These are phyloP conservation scores for Ctenomys sociabilis DNA, from an alignment of 2,113 vertebrate genomes.

Conservation along the genomic window DNA sequence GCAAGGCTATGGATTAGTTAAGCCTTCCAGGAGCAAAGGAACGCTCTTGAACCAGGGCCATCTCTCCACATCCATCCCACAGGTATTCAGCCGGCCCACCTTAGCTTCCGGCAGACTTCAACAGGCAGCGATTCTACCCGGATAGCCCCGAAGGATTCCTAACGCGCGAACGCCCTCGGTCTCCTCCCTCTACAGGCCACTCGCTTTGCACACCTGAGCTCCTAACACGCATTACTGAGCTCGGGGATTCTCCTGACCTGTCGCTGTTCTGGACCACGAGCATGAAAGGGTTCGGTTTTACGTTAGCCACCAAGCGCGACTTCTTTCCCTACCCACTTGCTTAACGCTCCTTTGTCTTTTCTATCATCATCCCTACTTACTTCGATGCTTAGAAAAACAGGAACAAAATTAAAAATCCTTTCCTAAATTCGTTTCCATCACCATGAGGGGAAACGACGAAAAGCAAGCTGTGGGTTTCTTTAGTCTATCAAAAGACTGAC, in stretches of 20 bases:
- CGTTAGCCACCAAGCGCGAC: background rate
- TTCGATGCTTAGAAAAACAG: background rate
- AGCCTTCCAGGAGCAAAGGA: background rate
- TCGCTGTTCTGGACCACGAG: background rate
- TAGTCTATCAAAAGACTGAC: background rate
- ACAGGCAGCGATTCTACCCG: background rate
- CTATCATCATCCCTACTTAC: background rate
- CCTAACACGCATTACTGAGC: background rate
- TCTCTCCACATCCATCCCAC: background rate
- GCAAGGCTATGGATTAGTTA: background rate
- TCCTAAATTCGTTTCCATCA: background rate
- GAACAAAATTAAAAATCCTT: background rate
- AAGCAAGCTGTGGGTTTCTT: background rate
- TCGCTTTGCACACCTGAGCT: background rate
- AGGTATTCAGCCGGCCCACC: background rate
- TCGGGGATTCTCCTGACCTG: background rate
- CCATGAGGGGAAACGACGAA: slow-evolving; percentile 1
- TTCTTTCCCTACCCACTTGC: background rate
- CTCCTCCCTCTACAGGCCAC: background rate
- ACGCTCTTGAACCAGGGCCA: background rate
- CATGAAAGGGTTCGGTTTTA: background rate
- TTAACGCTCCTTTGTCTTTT: background rate
- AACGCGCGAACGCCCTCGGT: background rate
- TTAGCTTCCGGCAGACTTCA: background rate
- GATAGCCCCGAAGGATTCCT: background rate